Conservation (phyloP, 1,140 invertebrate genomes). For the Ceratitis capitata region DNA sequence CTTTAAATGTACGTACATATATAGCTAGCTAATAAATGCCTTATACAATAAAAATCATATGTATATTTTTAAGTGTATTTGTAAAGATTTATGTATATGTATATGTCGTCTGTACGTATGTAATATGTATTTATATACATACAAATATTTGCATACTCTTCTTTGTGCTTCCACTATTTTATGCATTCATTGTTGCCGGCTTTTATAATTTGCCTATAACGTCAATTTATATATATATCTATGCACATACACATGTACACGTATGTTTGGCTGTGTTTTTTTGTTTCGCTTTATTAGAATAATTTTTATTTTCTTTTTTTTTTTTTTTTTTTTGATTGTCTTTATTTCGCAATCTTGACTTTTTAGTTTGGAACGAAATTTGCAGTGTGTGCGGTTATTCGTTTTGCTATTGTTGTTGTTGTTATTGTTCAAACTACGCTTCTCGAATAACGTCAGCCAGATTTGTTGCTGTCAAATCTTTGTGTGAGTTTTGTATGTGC, state of each 20-base stretch:
- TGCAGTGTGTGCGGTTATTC: background rate
- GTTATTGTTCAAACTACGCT: background rate
- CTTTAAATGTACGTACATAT: background rate
- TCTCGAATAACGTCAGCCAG: conserved; percentile 14
- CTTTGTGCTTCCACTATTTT: background rate
- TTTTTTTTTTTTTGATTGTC: background rate
- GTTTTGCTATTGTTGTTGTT: background rate
- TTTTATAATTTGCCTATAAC: background rate
- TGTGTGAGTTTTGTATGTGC: background rate
- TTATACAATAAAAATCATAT: conserved; percentile 2
- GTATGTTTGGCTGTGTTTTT: no score
- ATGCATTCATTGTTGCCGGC: background rate
- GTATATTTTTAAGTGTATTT: no score
- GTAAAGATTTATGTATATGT: no score
- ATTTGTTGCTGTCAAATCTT: background rate
- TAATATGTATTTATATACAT: background rate
- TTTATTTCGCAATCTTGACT: background rate
- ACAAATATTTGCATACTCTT: background rate
- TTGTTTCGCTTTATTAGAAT: conserved; percentile 18
- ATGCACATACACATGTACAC: no score
- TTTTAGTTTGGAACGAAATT: conserved; percentile 11
- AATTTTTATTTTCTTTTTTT: background rate
- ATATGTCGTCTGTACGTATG: no score
- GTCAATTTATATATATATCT: background rate
- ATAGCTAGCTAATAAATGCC: background rate